Evolutionary conservation across 92 coral and sea anemone genomes (phyloP), one percentile per base, ranked within the genome.

Genomic region (Muricea muricata): DNA sequence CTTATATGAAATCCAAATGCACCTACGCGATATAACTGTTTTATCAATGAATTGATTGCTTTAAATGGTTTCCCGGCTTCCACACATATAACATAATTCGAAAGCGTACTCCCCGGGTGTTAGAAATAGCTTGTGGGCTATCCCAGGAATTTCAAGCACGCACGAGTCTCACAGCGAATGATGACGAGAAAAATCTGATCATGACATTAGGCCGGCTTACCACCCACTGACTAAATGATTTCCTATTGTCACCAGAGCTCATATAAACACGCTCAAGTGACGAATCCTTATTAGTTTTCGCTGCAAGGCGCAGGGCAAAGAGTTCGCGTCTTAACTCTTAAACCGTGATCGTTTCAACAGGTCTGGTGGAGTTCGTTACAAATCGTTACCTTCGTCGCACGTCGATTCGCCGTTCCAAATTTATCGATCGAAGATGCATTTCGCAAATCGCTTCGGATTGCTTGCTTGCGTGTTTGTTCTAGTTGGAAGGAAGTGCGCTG

Each of bases 381-480:
- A 30, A 28, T 63, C 15, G 37, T 1, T 28, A 63, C 70, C 28
- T 25, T n/a, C n/a, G n/a, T n/a, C n/a, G n/a, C n/a, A n/a, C n/a
- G n/a, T n/a, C n/a, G 1, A 0, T 20, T 57, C 29, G 30, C 30
- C 70, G n/a, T n/a, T n/a, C n/a, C n/a, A n/a, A n/a, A n/a, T n/a
- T n/a, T n/a, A n/a, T n/a, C n/a, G n/a, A n/a, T n/a, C 18, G 48
- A 70, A 33, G 55, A 73, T 73, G 79, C 31, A 48, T 73, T 42
- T 17, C 33, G 23, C 79, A 24, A 42, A 48, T 42, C 17, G 39
- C 10, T n/a, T 73, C 15, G 79, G 57, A 28, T 8, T 42, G 6
- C 8, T 23, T 26, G 34, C 46, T 46, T 42, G 79, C 35, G 58
- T 73, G 15, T 13, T 73, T 35, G 56, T 73, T 3, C 26, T 42